These are phyloP conservation scores for Pagetopsis macropterus DNA, from an alignment of 2,797 vertebrate genomes.

Conservation along the genomic window DNA sequence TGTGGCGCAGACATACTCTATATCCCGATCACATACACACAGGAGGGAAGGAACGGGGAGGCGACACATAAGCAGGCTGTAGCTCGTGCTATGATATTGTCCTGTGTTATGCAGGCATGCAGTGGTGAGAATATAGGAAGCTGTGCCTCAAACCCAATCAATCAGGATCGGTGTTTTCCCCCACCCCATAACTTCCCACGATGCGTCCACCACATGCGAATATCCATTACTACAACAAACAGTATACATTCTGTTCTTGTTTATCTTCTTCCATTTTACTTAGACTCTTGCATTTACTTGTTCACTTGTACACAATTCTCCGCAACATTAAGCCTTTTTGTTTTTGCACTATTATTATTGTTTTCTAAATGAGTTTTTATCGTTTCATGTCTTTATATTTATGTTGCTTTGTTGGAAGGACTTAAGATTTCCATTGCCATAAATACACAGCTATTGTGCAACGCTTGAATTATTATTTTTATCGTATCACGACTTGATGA, in stretches of 20 bases:
- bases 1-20: slow-evolving; percentile 78
- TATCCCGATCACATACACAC: slow-evolving; percentile 76
- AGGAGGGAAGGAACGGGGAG: slow-evolving; percentile 43
- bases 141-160: not conserved
- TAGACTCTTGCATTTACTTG: too few species aligned
- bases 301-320: too few species aligned
- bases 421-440: too few species aligned
- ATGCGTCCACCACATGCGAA: not conserved
- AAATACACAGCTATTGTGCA: too few species aligned
- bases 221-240: not conserved
- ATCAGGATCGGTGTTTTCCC: not conserved
- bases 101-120: slow-evolving; percentile 2
- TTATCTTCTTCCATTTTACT: too few species aligned
- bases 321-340: too few species aligned
- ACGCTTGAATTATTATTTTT: too few species aligned
- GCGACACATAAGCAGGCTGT: slow-evolving; percentile 51
- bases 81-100: slow-evolving; percentile 25
- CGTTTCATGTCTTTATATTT: too few species aligned
- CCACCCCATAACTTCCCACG: not conserved
- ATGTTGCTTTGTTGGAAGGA: too few species aligned
- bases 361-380: too few species aligned
- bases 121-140: not conserved
- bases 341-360: too few species aligned
- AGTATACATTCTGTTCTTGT: too few species aligned
- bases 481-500: slow-evolving; percentile 1